These are phyloP conservation scores for Euwallacea similis DNA, from an alignment of 1,140 invertebrate species.

Conservation along the genomic window DNA sequence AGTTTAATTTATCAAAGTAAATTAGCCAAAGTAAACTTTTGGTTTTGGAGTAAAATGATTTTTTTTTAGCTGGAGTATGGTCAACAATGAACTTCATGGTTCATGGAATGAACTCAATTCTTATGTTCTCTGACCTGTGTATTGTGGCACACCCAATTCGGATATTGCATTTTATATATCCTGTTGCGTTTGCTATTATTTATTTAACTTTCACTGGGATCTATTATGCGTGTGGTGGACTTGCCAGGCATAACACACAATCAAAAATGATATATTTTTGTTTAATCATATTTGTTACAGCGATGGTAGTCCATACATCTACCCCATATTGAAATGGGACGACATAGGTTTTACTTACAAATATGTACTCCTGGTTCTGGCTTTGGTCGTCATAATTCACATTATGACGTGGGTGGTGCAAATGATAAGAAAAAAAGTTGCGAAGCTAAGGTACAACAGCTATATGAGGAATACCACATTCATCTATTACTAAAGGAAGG, in stretches of 20 bases:
- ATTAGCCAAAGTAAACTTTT: not conserved
- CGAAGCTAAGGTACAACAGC: not conserved
- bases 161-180: constrained; percentile 71
- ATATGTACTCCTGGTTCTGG: not conserved
- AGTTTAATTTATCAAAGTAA: not conserved
- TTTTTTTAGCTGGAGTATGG: constrained; percentile 44
- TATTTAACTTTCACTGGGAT: not conserved
- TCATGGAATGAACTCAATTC: constrained; percentile 72
- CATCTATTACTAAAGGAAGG: too few species aligned
- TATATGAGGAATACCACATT: too few species aligned
- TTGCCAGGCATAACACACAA: not conserved
- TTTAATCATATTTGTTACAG: constrained; percentile 56
- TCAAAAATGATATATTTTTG: constrained; percentile 41
- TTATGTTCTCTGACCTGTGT: constrained; percentile 74
- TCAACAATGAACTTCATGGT: constrained; percentile 69
- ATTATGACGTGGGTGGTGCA: not conserved
- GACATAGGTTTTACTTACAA: not conserved
- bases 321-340: not conserved
- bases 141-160: constrained; percentile 69
- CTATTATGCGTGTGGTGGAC: not conserved
- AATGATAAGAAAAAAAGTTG: not conserved
- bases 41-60: not conserved
- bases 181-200: constrained; percentile 41
- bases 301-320: not conserved
- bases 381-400: not conserved